Conservation (phyloP, 2,113 vertebrate genomes). For the Sclerurus mexicanus region DNA sequence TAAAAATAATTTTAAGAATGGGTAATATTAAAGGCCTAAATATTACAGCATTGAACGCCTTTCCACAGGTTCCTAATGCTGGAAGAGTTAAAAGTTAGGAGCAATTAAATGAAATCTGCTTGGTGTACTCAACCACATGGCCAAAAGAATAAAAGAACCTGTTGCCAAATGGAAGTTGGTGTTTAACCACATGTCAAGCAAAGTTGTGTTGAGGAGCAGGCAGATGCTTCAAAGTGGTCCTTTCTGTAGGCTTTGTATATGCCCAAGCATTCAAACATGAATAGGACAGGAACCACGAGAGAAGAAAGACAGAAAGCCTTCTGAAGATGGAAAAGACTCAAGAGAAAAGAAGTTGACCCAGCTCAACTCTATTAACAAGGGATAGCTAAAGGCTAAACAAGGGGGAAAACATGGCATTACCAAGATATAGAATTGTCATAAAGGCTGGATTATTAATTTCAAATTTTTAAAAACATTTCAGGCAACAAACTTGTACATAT, state of each 20-base stretch:
- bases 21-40: neutral
- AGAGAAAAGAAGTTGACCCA: neutral
- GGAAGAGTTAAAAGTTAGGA: neutral
- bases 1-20: neutral
- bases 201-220: neutral
- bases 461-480: neutral
- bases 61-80: neutral
- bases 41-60: neutral
- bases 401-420: fast-evolving
- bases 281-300: neutral
- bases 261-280: neutral
- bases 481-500: neutral
- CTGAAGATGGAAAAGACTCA: neutral
- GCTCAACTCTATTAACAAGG: neutral
- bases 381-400: neutral
- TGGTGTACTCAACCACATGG: neutral
- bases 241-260: neutral
- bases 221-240: neutral
- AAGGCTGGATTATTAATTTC: neutral
- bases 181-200: neutral
- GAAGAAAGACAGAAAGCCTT: neutral
- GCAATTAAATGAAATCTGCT: neutral
- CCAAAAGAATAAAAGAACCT: neutral
- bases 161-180: neutral
- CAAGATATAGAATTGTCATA: neutral